Conservation (phyloP, 1,140 invertebrate species). For the Paracyclopina nana region DNA sequence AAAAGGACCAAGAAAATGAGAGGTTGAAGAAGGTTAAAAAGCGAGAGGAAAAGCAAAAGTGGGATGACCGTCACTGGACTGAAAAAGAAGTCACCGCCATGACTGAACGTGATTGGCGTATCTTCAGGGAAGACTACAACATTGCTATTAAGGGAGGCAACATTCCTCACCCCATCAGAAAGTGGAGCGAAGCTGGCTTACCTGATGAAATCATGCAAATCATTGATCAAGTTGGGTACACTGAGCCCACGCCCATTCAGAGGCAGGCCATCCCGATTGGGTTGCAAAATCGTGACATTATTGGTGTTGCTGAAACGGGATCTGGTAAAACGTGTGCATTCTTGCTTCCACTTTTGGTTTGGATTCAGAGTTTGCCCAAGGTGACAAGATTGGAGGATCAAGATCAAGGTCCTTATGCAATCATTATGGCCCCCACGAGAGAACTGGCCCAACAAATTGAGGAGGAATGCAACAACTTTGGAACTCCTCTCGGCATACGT, state of each 20-base stretch:
- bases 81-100: slow-evolving; percentile 86
- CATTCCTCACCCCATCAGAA: slow-evolving; percentile 86
- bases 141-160: slow-evolving; percentile 91
- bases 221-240: slow-evolving; percentile 86
- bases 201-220: slow-evolving; percentile 80
- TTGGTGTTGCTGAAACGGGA: slow-evolving; percentile 78
- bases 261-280: slow-evolving; percentile 98
- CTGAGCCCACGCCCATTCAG: slow-evolving; percentile 97
- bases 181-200: slow-evolving; percentile 73
- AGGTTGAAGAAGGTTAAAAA: slow-evolving; percentile 71
- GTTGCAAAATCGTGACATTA: slow-evolving; percentile 69
- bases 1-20: slow-evolving; percentile 87
- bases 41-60: slow-evolving; percentile 93
- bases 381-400: slow-evolving; percentile 76
- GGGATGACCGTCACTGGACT: slow-evolving; percentile 97
- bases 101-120: slow-evolving; percentile 98
- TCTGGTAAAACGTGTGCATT: slow-evolving; percentile 97
- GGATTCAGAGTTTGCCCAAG: slow-evolving; percentile 96
- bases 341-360: slow-evolving; percentile 84
- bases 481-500: slow-evolving; percentile 73
- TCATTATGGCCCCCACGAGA: slow-evolving; percentile 93
- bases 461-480: slow-evolving; percentile 96
- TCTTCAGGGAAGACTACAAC: slow-evolving; percentile 98
- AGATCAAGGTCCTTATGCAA: slow-evolving; percentile 86
- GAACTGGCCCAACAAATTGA: slow-evolving; percentile 99